Percentiles rank a stretch among this genome's conserved stretches.
Evolutionary conservation across 1,140 invertebrate genomes (phyloP).

Genomic region (Zaprionus vittiger): DNA sequence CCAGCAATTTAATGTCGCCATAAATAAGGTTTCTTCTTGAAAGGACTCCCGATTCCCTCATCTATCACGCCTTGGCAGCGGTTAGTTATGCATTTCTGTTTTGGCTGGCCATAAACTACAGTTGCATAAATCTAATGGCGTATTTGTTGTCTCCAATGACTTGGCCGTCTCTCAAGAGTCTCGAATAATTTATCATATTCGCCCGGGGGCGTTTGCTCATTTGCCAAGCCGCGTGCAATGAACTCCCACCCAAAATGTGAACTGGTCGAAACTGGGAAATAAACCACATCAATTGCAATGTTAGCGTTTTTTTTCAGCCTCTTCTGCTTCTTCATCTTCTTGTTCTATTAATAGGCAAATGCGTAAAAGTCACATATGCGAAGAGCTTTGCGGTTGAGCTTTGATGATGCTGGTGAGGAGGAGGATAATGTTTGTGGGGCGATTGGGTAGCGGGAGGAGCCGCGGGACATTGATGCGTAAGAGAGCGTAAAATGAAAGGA

Average conservation of each 20-base stretch:
- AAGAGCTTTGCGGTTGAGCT: conserved; percentile 58
- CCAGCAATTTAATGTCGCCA: conserved; percentile 42
- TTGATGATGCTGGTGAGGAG: conserved; percentile 57
- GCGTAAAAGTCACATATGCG: conserved; percentile 37
- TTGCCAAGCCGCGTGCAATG: conserved; percentile 49
- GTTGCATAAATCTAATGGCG: conserved; percentile 44
- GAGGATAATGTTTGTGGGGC: neutral
- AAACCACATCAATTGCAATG: conserved; percentile 43
- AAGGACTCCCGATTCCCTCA: conserved; percentile 23
- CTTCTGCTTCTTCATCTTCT: neutral
- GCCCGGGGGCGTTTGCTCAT: conserved; percentile 34
- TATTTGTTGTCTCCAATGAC: conserved; percentile 36
- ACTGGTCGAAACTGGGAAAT: conserved; percentile 2
- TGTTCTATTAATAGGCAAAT: neutral
- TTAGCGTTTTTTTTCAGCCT: neutral
- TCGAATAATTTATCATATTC: conserved; percentile 54
- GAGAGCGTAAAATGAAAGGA: conserved; percentile 81
- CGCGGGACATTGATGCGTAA: conserved; percentile 59
- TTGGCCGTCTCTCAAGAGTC: conserved; percentile 35
- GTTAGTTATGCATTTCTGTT: conserved; percentile 32
- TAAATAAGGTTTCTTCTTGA: neutral
- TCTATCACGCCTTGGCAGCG: conserved; percentile 48
- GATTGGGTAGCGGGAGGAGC: conserved; percentile 42
- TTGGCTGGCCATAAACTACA: conserved; percentile 36
- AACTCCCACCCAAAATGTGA: conserved; percentile 18